phyloP scores from a whole-genome alignment of 2,888 invertebrate species.

The Aspidiotus destructor region DNA sequence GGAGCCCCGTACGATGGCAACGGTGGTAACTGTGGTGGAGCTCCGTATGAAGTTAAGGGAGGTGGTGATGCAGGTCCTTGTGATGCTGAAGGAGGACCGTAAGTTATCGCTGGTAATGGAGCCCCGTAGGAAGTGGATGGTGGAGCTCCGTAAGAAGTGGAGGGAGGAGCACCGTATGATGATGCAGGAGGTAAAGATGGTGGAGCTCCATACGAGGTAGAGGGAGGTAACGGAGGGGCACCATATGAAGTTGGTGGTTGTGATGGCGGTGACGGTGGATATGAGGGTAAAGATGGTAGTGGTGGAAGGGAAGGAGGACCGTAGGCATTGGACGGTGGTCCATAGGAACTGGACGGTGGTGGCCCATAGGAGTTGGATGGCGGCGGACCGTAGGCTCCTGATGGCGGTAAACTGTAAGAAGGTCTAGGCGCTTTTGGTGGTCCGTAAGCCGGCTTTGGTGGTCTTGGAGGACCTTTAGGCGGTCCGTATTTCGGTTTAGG shows the following conservation, averaged over 20 bases:
- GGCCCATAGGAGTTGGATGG: conserved; percentile 34
- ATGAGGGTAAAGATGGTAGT: conserved; percentile 13
- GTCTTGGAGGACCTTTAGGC: not conserved
- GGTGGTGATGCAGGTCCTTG: conserved; percentile 19
- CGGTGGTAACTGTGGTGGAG: conserved; percentile 28
- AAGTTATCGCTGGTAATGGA: conserved; percentile 21
- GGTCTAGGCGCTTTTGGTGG: conserved; percentile 38
- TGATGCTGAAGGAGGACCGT: conserved; percentile 20
- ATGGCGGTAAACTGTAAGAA: conserved; percentile 21
- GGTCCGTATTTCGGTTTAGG: conserved; percentile 25
- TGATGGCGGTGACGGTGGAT: conserved; percentile 15
- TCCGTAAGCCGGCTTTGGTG: conserved; percentile 38
- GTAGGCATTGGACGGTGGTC: conserved; percentile 23
- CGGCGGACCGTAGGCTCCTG: conserved; percentile 20
- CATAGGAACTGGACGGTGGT: conserved; percentile 29
- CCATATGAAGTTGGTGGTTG: conserved; percentile 14
- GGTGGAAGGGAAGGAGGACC: conserved; percentile 22
- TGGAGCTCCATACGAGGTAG: conserved; percentile 34
- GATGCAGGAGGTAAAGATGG: conserved; percentile 25
- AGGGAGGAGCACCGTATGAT: conserved; percentile 31
- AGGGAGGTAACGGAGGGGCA: conserved; percentile 33
- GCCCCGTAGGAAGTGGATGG: conserved; percentile 29
- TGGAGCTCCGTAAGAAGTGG: conserved; percentile 33
- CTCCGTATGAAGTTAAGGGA: conserved; percentile 32
- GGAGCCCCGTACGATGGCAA: conserved; percentile 34